These are phyloP conservation scores for Mixornis gularis DNA, from an alignment of 2,113 vertebrate genomes.

Conservation along the genomic window DNA sequence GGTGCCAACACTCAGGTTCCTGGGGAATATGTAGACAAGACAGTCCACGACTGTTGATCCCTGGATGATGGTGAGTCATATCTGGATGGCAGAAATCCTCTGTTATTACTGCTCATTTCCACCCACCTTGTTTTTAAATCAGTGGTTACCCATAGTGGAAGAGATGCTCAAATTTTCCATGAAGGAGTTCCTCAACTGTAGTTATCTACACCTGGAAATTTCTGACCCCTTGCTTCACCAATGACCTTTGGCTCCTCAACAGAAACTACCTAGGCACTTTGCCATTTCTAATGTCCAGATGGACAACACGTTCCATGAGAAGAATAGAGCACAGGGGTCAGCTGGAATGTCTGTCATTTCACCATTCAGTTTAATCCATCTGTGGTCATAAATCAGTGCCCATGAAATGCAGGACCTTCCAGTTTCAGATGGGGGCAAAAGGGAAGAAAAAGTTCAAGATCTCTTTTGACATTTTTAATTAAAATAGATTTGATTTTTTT, in stretches of 20 bases:
- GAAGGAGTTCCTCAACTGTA: background rate
- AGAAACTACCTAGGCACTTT: background rate
- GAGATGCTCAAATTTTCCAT: background rate
- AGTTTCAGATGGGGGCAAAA: background rate
- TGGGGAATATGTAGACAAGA: background rate
- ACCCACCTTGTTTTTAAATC: background rate
- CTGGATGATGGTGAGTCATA: background rate
- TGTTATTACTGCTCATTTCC: background rate
- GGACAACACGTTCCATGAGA: background rate
- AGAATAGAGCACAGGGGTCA: background rate
- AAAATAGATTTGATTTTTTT: background rate
- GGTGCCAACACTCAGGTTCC: background rate
- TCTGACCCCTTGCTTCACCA: background rate
- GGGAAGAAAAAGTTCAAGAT: background rate
- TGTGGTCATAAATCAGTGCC: background rate
- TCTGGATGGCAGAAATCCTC: background rate
- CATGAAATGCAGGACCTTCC: background rate
- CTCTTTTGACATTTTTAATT: background rate
- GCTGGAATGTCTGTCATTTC: background rate
- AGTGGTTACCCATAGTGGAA: background rate
- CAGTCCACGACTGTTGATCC: background rate
- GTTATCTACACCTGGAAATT: background rate
- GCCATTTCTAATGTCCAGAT: background rate
- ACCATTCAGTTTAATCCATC: background rate
- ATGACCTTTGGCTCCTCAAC: background rate